Conservation (phyloP, 2,113 vertebrate species). For the Lamprologus lemairii region DNA sequence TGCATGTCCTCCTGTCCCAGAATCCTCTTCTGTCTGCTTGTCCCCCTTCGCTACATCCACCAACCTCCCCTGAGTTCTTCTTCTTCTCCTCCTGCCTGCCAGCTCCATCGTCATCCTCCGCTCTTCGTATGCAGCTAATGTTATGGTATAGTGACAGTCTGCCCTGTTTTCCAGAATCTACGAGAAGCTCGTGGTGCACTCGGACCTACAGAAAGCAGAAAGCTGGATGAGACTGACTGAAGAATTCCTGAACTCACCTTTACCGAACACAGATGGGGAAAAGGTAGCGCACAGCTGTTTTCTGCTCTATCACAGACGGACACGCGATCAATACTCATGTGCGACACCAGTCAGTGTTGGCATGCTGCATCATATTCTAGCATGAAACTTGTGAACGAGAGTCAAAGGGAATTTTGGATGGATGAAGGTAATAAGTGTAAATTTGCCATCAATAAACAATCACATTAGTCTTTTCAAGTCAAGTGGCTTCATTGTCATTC, state of each 20-base stretch:
- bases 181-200: conserved; percentile 91
- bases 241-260: conserved; percentile 83
- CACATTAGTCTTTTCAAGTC: neutral
- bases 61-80: neutral
- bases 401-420: neutral
- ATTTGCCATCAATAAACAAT: neutral
- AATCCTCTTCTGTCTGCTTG: neutral
- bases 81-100: neutral
- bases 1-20: neutral
- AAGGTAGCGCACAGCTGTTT: conserved; percentile 70
- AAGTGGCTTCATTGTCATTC: neutral
- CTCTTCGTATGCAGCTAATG: neutral
- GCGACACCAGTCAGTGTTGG: neutral
- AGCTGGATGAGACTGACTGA: conserved; percentile 88
- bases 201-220: conserved; percentile 88
- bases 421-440: neutral
- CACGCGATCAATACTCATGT: neutral
- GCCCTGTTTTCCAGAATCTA: conserved; percentile 76
- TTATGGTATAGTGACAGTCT: neutral
- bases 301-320: neutral
- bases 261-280: conserved; percentile 75
- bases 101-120: neutral
- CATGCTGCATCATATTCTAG: neutral
- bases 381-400: neutral
- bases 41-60: neutral